Evolutionary conservation across 2,888 invertebrate species (phyloP), one percentile per base, ranked within the genome.

Genomic region (Parnassius apollo): DNA sequence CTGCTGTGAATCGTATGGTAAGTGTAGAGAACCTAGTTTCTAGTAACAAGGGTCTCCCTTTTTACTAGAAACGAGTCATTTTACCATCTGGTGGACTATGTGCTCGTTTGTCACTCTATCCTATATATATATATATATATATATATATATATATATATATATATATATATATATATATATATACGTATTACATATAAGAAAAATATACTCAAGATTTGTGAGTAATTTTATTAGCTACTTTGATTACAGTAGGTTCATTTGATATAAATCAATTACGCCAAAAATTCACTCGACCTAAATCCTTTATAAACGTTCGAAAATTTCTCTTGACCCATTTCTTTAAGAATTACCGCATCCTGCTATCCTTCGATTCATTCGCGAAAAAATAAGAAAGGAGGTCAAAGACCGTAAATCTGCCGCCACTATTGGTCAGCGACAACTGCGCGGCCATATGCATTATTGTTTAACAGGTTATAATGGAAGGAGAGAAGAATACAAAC

Each of bases 401-500:
- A 80, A 73, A 73, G 82, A 80, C 83, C 86, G 66, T 65, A 62
- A 62, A 68, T 65, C 51, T 67, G 65, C 57, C 62, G 65, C 75
- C 65, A 74, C 69, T 69, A 75, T 75, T 77, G 77, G 75, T 68
- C 69, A 65, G 64, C 49, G 60, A 49, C 66, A 63, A 65, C 57
- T 66, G 66, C 69, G 62, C 72, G 75, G 73, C 74, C 78, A 75
- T 76, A 76, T 78, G 76, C 73, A 73, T 75, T 76, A 83, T 81
- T 79, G 81, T 81, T 78, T 75, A 77, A 80, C 76, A 73, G 78
- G 73, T 77, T 81, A 68, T 70, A 81, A 86, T 87, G 84, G 80
- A 80, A 85, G 83, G 83, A 90, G 88, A 87, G 86, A 83, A 83
- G 82, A 81, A 83, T 83, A 82, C 78, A 76, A 80, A 86, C 82